A percentile compares a stretch with the other conserved stretches of the same genome.
phyloP scores from a whole-genome alignment of 2,888 invertebrate species.

The Heliconius hortense region DNA sequence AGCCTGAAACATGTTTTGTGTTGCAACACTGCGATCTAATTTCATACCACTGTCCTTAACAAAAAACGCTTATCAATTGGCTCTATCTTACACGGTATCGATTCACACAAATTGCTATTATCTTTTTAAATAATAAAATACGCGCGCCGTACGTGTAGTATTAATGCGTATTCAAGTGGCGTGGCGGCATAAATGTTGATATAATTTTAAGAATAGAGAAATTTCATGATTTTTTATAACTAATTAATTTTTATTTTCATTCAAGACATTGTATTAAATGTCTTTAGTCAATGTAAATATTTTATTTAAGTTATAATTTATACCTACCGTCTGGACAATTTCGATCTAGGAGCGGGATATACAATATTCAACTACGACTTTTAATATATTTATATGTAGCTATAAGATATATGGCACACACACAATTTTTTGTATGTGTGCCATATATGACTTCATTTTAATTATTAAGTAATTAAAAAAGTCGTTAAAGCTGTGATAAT shows the following conservation, averaged over 20 bases:
- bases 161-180: slow-evolving; percentile 54
- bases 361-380: background rate
- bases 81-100: slow-evolving; percentile 20
- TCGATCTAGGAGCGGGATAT: background rate
- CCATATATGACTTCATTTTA: slow-evolving; percentile 1
- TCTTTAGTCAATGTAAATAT: slow-evolving; percentile 2
- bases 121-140: slow-evolving; percentile 55
- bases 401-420: background rate
- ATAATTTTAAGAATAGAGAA: slow-evolving; percentile 46
- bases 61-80: slow-evolving; percentile 42
- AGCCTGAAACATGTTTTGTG: slow-evolving; percentile 49
- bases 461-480: slow-evolving; percentile 22
- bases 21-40: slow-evolving; percentile 45
- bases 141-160: slow-evolving; percentile 38
- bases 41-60: slow-evolving; percentile 41
- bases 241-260: slow-evolving; percentile 36
- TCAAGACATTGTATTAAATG: slow-evolving; percentile 47
- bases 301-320: slow-evolving; percentile 4
- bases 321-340: slow-evolving; percentile 25
- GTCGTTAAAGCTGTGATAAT: slow-evolving; percentile 15
- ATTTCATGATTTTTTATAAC: slow-evolving; percentile 45
- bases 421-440: background rate
- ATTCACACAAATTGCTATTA: slow-evolving; percentile 42
- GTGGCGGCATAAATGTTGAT: slow-evolving; percentile 59
- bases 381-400: background rate